A percentile compares a stretch with the other conserved stretches of the same genome.
Conservation (phyloP, 1,140 invertebrate species). For the Hyles vespertilio region DNA sequence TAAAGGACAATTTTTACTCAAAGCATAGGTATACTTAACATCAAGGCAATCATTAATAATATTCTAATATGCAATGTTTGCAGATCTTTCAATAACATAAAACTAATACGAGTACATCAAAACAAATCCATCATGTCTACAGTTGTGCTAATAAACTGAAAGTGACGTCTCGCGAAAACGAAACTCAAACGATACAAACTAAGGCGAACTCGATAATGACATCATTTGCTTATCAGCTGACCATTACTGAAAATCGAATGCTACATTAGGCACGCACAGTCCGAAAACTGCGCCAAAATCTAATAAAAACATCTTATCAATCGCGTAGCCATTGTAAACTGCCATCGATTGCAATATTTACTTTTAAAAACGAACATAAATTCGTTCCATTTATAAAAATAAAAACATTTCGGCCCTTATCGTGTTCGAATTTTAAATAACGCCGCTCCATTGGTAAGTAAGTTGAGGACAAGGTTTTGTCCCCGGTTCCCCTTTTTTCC, state of each 20-base stretch:
- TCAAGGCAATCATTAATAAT: too few relatives aligned
- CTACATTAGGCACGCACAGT: slow-evolving; percentile 61
- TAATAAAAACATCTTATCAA: slow-evolving; percentile 71
- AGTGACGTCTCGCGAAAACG: slow-evolving; percentile 16
- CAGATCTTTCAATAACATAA: too few relatives aligned
- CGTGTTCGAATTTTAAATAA: slow-evolving; percentile 75
- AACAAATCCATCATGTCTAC: too few relatives aligned
- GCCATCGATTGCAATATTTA: slow-evolving; percentile 64
- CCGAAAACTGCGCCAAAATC: slow-evolving; percentile 46
- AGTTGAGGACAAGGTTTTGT: slow-evolving; percentile 63
- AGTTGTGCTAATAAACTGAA: too few relatives aligned
- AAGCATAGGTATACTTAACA: too few relatives aligned
- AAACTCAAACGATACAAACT: slow-evolving; percentile 55
- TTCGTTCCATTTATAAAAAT: slow-evolving; percentile 70
- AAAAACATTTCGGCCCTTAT: slow-evolving; percentile 71
- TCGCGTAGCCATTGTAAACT: slow-evolving; percentile 44
- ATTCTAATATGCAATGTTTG: too few relatives aligned
- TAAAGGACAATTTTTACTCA: too few relatives aligned
- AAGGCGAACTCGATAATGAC: slow-evolving; percentile 61
- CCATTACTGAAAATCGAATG: slow-evolving; percentile 72
- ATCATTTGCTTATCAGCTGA: slow-evolving; percentile 74
- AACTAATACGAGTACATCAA: too few relatives aligned
- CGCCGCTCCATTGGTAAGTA: slow-evolving; percentile 62
- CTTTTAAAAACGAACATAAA: slow-evolving; percentile 65
- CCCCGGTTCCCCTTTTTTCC: slow-evolving; percentile 57